Evolutionary conservation across 2,888 invertebrate genomes (phyloP).

Genomic region (Griposia aprilina): DNA sequence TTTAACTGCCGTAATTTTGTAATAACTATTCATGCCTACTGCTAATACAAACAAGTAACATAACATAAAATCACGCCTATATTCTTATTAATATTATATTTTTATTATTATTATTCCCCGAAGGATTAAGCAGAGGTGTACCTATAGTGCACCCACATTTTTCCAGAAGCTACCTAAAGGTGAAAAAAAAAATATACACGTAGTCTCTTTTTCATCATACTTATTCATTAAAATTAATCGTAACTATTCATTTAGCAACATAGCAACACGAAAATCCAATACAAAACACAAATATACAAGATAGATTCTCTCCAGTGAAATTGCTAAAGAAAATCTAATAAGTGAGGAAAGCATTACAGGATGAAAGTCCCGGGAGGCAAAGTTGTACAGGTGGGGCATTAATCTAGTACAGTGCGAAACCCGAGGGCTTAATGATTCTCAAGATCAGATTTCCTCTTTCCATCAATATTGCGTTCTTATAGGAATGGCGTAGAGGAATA

Average conservation of each 20-base stretch:
- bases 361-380: constrained; percentile 57
- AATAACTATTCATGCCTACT: not conserved
- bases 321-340: constrained; percentile 65
- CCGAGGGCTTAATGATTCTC: constrained; percentile 63
- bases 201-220: not conserved
- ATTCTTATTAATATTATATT: no score
- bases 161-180: no score
- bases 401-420: constrained; percentile 54
- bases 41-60: not conserved
- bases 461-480: constrained; percentile 57
- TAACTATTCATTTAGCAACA: constrained; percentile 3
- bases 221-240: not conserved
- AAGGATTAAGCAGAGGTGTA: not conserved
- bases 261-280: not conserved
- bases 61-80: not conserved
- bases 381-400: constrained; percentile 62
- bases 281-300: constrained; percentile 31
- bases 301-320: constrained; percentile 50
- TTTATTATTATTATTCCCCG: no score
- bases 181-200: not conserved
- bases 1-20: not conserved
- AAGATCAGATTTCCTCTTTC: constrained; percentile 60
- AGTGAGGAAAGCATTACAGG: constrained; percentile 51
- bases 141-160: not conserved
- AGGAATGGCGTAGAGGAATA: constrained; percentile 9